Evolutionary conservation across 2,797 vertebrate species (phyloP).

Genomic region (Poecilia wingei): DNA sequence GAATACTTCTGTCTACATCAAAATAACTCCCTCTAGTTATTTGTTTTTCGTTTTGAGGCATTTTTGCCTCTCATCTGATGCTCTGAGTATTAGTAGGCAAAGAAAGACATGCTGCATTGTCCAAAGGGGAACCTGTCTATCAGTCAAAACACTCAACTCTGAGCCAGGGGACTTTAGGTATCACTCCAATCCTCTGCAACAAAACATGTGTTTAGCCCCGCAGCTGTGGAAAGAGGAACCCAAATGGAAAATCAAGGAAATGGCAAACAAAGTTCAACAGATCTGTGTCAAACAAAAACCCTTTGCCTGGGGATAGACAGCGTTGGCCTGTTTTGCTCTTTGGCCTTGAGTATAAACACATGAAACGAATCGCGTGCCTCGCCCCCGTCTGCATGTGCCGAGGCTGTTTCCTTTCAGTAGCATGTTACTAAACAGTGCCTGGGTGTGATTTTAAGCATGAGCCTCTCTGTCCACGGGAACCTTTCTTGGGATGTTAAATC

Average conservation of each 20-base stretch:
- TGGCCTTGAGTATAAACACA: conserved; percentile 66
- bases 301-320: conserved; percentile 62
- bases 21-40: conserved; percentile 43
- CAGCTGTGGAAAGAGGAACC: conserved; percentile 66
- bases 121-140: conserved; percentile 64
- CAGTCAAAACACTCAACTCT: conserved; percentile 61
- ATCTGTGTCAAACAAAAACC: conserved; percentile 66
- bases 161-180: conserved; percentile 64
- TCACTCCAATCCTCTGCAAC: conserved; percentile 49
- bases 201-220: conserved; percentile 66
- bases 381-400: conserved; percentile 46
- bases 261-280: conserved; percentile 65
- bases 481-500: conserved; percentile 50
- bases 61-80: conserved; percentile 45
- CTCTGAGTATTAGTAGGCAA: conserved; percentile 33
- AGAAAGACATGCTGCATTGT: conserved; percentile 48
- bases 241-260: conserved; percentile 68
- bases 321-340: conserved; percentile 49
- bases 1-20: conserved; percentile 31
- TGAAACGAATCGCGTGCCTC: conserved; percentile 63
- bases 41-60: conserved; percentile 34
- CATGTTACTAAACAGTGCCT: conserved; percentile 59
- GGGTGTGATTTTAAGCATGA: conserved; percentile 61
- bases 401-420: conserved; percentile 63
- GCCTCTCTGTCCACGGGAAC: conserved; percentile 66